These are phyloP conservation scores for Plectrocnemia conspersa DNA, from an alignment of 1,140 invertebrate species.

Conservation along the genomic window DNA sequence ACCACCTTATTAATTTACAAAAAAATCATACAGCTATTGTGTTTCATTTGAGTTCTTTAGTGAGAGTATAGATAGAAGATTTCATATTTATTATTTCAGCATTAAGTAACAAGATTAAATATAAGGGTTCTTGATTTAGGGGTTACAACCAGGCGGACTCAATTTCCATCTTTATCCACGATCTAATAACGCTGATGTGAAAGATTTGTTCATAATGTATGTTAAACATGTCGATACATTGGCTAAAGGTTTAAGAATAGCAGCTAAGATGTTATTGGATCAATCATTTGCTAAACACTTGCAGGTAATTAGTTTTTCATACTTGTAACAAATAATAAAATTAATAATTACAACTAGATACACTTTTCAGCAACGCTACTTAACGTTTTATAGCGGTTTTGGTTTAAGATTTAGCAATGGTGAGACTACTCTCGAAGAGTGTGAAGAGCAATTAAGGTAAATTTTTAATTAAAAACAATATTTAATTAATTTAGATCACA, in stretches of 20 bases:
- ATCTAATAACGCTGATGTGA: constrained; percentile 51
- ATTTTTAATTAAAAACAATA: neutral
- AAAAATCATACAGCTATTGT: too few relatives aligned
- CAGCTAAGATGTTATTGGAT: constrained; percentile 50
- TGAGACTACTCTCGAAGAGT: constrained; percentile 57
- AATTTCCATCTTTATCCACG: constrained; percentile 54
- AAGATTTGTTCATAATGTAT: constrained; percentile 55
- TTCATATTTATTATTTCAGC: neutral
- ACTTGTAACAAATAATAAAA: constrained; percentile 12
- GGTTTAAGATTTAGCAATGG: constrained; percentile 54
- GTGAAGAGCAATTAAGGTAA: constrained; percentile 48
- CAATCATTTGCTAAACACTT: constrained; percentile 46
- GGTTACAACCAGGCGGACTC: constrained; percentile 57
- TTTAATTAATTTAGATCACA: too few relatives aligned
- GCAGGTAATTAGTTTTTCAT: constrained; percentile 41
- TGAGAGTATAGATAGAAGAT: too few relatives aligned
- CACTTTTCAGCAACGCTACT: constrained; percentile 50
- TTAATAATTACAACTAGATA: constrained; percentile 38
- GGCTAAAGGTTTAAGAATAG: constrained; percentile 53
- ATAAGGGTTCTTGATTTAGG: too few relatives aligned
- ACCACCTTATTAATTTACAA: too few relatives aligned
- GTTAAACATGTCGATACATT: constrained; percentile 58
- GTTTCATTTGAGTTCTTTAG: too few relatives aligned
- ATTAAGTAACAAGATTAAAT: neutral
- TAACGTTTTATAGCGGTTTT: constrained; percentile 54